These are phyloP conservation scores for Neodiprion fabricii DNA, from an alignment of 1,140 invertebrate species.

Conservation along the genomic window DNA sequence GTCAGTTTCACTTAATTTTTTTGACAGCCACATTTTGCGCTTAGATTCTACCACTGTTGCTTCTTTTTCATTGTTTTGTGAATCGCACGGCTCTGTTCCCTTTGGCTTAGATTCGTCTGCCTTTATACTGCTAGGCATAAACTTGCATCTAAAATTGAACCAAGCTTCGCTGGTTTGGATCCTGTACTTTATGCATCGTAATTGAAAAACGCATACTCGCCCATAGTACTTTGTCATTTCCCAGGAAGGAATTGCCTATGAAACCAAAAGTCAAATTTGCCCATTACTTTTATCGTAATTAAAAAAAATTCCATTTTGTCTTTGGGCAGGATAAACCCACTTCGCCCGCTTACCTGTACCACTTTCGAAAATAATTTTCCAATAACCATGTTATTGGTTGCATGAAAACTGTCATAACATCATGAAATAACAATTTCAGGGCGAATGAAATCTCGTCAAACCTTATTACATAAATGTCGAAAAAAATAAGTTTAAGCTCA, in stretches of 20 bases:
- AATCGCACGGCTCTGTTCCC: not conserved
- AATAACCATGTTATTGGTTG: conserved; percentile 29
- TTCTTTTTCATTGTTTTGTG: no score
- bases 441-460: not conserved
- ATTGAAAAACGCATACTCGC: conserved; percentile 37
- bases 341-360: conserved; percentile 29
- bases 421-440: conserved; percentile 19
- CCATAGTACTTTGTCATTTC: conserved; percentile 47
- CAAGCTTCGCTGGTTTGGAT: conserved; percentile 42
- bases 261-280: not conserved
- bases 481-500: not conserved
- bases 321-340: no score
- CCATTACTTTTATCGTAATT: not conserved
- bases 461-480: not conserved
- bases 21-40: no score
- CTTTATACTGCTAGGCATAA: conserved; percentile 21
- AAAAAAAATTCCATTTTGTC: not conserved
- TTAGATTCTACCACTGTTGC: no score
- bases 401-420: conserved; percentile 8
- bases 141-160: conserved; percentile 39
- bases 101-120: not conserved
- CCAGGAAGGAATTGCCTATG: conserved; percentile 34
- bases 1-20: no score
- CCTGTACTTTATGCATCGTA: conserved; percentile 39
- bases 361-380: conserved; percentile 38